Evolutionary conservation across 2,113 vertebrate genomes (phyloP).

Genomic region (Osmerus eperlanus): DNA sequence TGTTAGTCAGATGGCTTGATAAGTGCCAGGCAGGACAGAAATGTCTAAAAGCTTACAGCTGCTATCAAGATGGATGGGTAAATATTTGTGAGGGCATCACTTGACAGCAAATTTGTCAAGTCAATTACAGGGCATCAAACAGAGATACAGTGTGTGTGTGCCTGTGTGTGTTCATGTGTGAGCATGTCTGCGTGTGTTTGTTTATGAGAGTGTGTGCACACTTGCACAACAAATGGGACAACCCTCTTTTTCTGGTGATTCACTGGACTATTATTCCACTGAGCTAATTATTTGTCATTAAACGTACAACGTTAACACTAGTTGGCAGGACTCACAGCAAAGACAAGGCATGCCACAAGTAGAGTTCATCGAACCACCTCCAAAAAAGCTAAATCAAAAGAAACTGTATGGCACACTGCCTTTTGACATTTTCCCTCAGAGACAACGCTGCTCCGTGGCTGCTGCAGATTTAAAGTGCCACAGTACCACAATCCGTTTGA

Average conservation of each 20-base stretch:
- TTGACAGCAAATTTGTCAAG: slow-evolving; percentile 5
- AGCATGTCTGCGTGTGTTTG: no score
- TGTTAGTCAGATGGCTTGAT: neutral
- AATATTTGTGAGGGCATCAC: neutral
- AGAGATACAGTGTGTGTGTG: neutral
- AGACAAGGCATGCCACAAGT: no score
- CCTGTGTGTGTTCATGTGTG: neutral
- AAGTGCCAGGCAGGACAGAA: neutral
- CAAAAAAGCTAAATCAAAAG: neutral
- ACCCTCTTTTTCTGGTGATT: no score
- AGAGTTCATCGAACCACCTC: no score
- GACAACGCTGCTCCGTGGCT: neutral
- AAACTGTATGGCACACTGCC: neutral
- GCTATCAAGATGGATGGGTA: neutral
- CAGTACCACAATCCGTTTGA: no score
- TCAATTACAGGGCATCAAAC: neutral
- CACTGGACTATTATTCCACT: no score
- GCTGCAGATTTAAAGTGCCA: neutral
- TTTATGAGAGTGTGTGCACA: no score
- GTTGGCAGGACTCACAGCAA: no score
- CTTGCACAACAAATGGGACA: no score
- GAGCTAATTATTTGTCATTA: no score
- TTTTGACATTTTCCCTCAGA: neutral
- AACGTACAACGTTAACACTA: no score
- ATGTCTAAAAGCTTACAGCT: neutral